A percentile compares a stretch with the other conserved stretches of the same genome.
Evolutionary conservation across 2,888 invertebrate genomes (phyloP).

Genomic region (Therioaphis trifolii): DNA sequence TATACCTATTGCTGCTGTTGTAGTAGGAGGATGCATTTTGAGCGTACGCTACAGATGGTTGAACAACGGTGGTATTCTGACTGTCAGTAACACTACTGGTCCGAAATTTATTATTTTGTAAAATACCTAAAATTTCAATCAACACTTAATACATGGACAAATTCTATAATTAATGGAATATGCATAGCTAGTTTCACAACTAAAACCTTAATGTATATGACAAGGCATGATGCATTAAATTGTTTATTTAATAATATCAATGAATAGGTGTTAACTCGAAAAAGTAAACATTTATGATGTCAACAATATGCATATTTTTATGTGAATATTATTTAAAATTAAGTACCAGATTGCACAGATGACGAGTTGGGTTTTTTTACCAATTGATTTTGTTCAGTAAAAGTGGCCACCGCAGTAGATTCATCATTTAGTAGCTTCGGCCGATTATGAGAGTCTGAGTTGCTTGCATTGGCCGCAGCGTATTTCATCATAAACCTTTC

Average conservation of each 20-base stretch:
- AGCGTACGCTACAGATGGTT: conserved; percentile 7
- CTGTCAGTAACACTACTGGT: conserved; percentile 6
- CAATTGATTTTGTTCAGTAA: conserved; percentile 8
- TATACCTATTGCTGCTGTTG: conserved; percentile 6
- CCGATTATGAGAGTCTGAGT: neutral
- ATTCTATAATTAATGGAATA: neutral
- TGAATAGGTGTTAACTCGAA: no score
- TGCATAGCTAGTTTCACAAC: no score
- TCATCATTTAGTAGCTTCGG: neutral
- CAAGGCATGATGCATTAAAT: no score
- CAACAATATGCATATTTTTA: no score
- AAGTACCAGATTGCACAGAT: conserved; percentile 38
- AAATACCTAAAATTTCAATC: conserved; percentile 10
- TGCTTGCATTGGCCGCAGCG: conserved; percentile 4
- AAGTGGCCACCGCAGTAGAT: neutral
- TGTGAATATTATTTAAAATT: no score
- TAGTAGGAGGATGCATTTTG: conserved; percentile 33
- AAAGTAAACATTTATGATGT: no score
- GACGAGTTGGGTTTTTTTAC: conserved; percentile 25
- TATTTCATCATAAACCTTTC: conserved; percentile 50
- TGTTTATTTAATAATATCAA: no score
- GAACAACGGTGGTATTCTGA: neutral
- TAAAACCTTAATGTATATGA: no score
- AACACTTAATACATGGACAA: neutral
- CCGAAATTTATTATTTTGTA: conserved; percentile 47